These are phyloP conservation scores for Taxidea taxus DNA, from an alignment of 2,113 vertebrate species.

Conservation along the genomic window DNA sequence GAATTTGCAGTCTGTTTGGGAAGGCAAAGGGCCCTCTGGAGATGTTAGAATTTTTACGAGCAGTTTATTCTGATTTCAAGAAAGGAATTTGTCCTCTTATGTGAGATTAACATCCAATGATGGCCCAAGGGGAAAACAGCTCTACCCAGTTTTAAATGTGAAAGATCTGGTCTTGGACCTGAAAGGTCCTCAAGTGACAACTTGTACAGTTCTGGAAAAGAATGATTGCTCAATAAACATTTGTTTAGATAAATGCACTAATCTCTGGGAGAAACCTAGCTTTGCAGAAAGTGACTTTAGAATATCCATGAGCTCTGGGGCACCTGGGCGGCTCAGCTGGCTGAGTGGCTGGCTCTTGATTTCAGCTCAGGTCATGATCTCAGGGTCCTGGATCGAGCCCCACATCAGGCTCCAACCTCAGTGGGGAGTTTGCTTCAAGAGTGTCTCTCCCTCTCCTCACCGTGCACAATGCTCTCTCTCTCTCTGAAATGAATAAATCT, in stretches of 20 bases:
- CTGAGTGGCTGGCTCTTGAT: not conserved
- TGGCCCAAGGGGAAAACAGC: not conserved
- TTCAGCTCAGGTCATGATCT: not conserved
- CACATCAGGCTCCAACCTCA: not conserved
- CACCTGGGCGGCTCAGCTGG: not conserved
- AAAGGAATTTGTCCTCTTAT: not conserved
- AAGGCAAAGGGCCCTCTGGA: not conserved
- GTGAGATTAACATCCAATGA: not conserved
- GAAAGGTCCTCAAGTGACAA: not conserved
- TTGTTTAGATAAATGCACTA: not conserved
- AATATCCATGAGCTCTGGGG: not conserved
- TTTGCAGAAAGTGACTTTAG: not conserved
- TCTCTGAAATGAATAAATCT: not conserved
- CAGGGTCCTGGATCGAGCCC: not conserved
- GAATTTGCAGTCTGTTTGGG: not conserved
- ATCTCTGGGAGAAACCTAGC: not conserved
- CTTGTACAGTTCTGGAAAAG: not conserved
- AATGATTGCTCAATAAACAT: not conserved
- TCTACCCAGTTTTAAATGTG: not conserved
- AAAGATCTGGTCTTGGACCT: not conserved
- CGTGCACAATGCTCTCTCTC: not conserved
- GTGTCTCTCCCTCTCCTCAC: not conserved
- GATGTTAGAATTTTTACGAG: not conserved
- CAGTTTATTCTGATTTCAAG: not conserved
- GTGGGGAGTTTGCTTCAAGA: not conserved